Evolutionary conservation across 2,113 vertebrate genomes (phyloP), one percentile per base, ranked within the genome.

Genomic region (Anarrhichthys ocellatus): DNA sequence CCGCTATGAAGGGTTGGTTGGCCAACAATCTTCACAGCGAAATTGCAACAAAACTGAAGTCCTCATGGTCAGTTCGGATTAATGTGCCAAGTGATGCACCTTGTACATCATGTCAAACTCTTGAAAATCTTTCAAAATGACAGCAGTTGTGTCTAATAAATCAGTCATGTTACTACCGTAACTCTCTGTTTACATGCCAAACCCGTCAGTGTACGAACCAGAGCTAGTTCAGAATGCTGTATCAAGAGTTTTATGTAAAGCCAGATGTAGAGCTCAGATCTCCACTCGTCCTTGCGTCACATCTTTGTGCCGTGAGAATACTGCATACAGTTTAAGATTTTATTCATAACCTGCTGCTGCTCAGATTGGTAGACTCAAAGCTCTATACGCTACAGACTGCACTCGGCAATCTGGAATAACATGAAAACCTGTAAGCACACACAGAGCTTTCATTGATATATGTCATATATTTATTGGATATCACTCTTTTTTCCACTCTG

Each of bases 131-230:
- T 73, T 78, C 38, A 61, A 42, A 56, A 67, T 62, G 22, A 36
- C 36, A 38, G 75, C 5, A 29, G 17, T 42, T 66, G 27, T 27
- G 52, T 81, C 29, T 62, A 18, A 78, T 61, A 68, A 68, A 76
- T 83, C 56, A 81, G 32, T 70, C 65, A 54, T 86, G 66, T 38
- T 80, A 38, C 54, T 10, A 7, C 67, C 68, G 32, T 9, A 78
- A 14, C 64, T 32, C 32, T 32, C 32, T 32, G 32, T 32, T 3
- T 32, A 32, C 32, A 3, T 73, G 74, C 40, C 46, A 9, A 73
- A 42, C 56, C 56, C 22, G 73, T 58, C 77, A 58, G 5, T 44
- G 42, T 67, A 38, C 18, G 44, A 80, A 82, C 44, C 72, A 58
- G 65, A 46, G 52, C 71, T 27, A 17, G 56, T 44, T 77, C 68